A percentile compares a stretch with the other conserved stretches of the same genome.
These are phyloP conservation scores for Aphrophora alni DNA, from an alignment of 2,888 invertebrate genomes.

Conservation along the genomic window DNA sequence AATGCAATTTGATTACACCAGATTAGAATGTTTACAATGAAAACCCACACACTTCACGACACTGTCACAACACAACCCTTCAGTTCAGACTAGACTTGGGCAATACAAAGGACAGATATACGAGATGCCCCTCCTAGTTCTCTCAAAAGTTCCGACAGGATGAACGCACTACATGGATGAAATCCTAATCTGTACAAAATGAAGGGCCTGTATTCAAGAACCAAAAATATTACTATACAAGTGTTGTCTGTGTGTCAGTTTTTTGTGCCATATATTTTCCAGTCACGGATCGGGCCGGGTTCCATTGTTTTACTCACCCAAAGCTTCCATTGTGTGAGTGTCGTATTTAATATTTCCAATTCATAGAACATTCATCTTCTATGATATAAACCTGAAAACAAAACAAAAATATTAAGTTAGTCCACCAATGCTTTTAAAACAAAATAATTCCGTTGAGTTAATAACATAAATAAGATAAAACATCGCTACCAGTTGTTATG, in stretches of 20 bases:
- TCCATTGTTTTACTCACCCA: slow-evolving; percentile 39
- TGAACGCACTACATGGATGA: slow-evolving; percentile 24
- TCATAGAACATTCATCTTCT: not conserved
- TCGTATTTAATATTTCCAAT: not conserved
- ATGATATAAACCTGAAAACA: not conserved
- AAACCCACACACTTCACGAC: not conserved
- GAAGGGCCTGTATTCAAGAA: not conserved
- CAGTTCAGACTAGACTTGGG: not conserved
- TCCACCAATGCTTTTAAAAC: too few species aligned
- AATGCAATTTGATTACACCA: too few species aligned
- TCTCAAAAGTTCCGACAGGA: slow-evolving; percentile 11
- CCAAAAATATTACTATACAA: not conserved
- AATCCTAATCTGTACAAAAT: slow-evolving; percentile 24
- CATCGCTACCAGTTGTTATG: too few species aligned
- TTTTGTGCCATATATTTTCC: slow-evolving; percentile 6
- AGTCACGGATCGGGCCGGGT: not conserved
- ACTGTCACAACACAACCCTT: slow-evolving; percentile 4
- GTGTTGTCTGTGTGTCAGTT: not conserved
- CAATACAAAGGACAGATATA: not conserved
- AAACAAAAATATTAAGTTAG: not conserved
- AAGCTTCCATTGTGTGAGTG: slow-evolving; percentile 45
- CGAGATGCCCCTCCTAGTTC: not conserved
- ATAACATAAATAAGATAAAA: too few species aligned
- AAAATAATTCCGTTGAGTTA: too few species aligned
- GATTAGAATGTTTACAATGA: too few species aligned